These are phyloP conservation scores for Heliconius nattereri DNA, from an alignment of 1,140 invertebrate species.

Conservation along the genomic window DNA sequence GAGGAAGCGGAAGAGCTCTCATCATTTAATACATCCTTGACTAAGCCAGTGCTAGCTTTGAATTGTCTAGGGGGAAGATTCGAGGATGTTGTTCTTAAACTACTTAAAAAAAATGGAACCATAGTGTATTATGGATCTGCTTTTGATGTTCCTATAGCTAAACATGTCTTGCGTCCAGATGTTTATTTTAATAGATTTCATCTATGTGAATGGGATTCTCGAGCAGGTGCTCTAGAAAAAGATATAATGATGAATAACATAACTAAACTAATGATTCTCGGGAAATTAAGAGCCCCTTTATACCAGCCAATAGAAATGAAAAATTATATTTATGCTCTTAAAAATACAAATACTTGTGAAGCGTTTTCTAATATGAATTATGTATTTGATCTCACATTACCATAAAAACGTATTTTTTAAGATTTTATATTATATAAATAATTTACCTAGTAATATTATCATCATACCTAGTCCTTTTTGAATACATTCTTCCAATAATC, in stretches of 20 bases:
- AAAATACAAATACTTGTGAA: slow-evolving; percentile 84
- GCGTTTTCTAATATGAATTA: slow-evolving; percentile 87
- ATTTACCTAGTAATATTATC: neutral
- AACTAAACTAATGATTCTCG: slow-evolving; percentile 84
- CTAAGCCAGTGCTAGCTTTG: slow-evolving; percentile 90
- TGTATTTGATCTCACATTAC: slow-evolving; percentile 85
- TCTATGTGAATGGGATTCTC: slow-evolving; percentile 91
- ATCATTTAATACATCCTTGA: slow-evolving; percentile 84
- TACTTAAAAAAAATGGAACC: slow-evolving; percentile 85
- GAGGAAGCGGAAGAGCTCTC: slow-evolving; percentile 88
- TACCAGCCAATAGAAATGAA: slow-evolving; percentile 86
- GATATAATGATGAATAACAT: slow-evolving; percentile 89
- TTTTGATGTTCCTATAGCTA: slow-evolving; percentile 91
- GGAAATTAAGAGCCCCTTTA: slow-evolving; percentile 87
- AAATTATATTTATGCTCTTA: slow-evolving; percentile 88
- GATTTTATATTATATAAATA: neutral
- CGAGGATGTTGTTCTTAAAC: slow-evolving; percentile 90
- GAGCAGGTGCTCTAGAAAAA: slow-evolving; percentile 79
- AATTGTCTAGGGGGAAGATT: slow-evolving; percentile 97
- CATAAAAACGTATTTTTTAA: slow-evolving; percentile 34
- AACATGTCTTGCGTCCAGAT: slow-evolving; percentile 94
- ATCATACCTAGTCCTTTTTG: neutral
- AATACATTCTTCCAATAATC: neutral
- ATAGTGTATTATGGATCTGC: slow-evolving; percentile 98
- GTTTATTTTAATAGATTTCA: slow-evolving; percentile 92